Conservation (phyloP, 2,888 invertebrate species). For the Drosophila parthenogenetica region DNA sequence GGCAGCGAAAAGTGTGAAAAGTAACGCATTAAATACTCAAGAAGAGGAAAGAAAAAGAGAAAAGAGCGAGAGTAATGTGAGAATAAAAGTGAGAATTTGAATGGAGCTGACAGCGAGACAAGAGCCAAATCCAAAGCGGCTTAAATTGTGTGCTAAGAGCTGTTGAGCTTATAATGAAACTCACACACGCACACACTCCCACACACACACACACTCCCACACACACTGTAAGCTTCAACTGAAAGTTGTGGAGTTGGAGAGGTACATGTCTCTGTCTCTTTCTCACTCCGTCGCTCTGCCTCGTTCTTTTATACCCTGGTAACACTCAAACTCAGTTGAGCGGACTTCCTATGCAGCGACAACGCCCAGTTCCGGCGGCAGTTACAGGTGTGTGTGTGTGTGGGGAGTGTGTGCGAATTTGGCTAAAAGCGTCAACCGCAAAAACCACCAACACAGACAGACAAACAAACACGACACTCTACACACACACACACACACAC, state of each 20-base stretch:
- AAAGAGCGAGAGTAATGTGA: not conserved
- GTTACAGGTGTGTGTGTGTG: slow-evolving; percentile 37
- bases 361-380: slow-evolving; percentile 66
- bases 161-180: slow-evolving; percentile 76
- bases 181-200: slow-evolving; percentile 6
- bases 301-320: slow-evolving; percentile 4
- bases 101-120: slow-evolving; percentile 32
- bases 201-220: slow-evolving; percentile 1
- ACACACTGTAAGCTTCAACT: slow-evolving; percentile 16
- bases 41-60: slow-evolving; percentile 13
- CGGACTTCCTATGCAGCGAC: slow-evolving; percentile 57
- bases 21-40: slow-evolving; percentile 31
- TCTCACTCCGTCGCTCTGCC: too few relatives aligned
- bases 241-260: slow-evolving; percentile 11
- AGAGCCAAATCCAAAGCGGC: slow-evolving; percentile 66
- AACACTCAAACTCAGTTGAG: slow-evolving; percentile 42
- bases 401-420: slow-evolving; percentile 3
- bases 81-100: slow-evolving; percentile 13
- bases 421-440: slow-evolving; percentile 69
- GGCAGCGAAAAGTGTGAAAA: slow-evolving; percentile 24
- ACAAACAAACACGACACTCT: slow-evolving; percentile 47
- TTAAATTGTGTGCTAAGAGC: slow-evolving; percentile 75
- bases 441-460: slow-evolving; percentile 69
- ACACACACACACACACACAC: slow-evolving; percentile 17
- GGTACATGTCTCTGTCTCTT: not conserved